Evolutionary conservation across 2,797 vertebrate genomes (phyloP).

Genomic region (Gambelia wislizenii): DNA sequence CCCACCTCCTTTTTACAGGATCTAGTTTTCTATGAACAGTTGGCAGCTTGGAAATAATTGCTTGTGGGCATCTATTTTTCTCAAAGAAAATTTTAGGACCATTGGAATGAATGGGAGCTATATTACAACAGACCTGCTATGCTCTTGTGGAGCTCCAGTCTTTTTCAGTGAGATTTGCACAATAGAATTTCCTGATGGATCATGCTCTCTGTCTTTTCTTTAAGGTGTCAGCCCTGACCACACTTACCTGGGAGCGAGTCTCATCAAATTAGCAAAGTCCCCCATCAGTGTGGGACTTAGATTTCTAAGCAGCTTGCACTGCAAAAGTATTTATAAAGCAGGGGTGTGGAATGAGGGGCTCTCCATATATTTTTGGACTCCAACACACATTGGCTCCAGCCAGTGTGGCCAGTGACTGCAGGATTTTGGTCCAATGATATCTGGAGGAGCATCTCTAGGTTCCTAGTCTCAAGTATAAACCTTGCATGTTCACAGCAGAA

Average conservation of each 20-base stretch:
- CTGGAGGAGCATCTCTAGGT: neutral
- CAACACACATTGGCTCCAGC: neutral
- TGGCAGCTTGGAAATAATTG: slow-evolving; percentile 51
- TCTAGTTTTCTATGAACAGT: slow-evolving; percentile 21
- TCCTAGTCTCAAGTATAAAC: neutral
- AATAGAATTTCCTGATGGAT: neutral
- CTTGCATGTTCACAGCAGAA: neutral
- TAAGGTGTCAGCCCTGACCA: neutral
- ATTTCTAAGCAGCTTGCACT: neutral
- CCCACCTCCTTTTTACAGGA: neutral
- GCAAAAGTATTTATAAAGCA: neutral
- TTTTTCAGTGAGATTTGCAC: neutral
- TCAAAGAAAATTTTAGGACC: neutral
- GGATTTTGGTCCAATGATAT: neutral
- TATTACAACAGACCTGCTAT: neutral
- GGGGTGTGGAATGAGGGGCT: neutral
- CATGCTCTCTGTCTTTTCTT: neutral
- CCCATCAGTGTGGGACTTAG: neutral
- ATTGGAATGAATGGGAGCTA: neutral
- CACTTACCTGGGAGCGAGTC: neutral
- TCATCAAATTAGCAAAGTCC: neutral
- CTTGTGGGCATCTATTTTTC: neutral
- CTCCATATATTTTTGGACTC: neutral
- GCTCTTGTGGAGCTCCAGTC: neutral
- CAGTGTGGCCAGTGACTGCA: neutral